These are phyloP conservation scores for Rhinella marina DNA, from an alignment of 2,797 vertebrate genomes.

Conservation along the genomic window DNA sequence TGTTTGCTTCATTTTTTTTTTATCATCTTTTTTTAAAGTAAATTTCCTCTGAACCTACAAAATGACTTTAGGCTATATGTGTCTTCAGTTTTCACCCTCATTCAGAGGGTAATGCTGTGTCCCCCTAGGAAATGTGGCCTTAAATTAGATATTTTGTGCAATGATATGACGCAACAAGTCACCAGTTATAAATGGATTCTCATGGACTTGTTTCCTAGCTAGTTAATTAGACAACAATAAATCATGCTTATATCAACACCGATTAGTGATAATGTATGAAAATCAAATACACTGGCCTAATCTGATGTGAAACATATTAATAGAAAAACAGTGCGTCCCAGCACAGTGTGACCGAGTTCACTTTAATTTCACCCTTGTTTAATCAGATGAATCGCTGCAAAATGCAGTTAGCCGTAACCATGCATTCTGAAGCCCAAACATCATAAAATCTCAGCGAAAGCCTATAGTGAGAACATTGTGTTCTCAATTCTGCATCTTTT, in stretches of 20 bases:
- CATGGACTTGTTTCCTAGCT: slow-evolving; percentile 13
- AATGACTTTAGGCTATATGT: no score
- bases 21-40: no score
- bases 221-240: slow-evolving; percentile 58
- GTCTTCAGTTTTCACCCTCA: not conserved
- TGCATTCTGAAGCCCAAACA: slow-evolving; percentile 10
- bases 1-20: no score
- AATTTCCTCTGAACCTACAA: no score
- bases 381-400: slow-evolving; percentile 38
- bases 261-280: slow-evolving; percentile 64
- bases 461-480: not conserved
- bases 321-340: slow-evolving; percentile 54
- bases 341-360: slow-evolving; percentile 49
- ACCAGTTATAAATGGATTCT: slow-evolving; percentile 37
- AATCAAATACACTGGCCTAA: slow-evolving; percentile 67
- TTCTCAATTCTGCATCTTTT: not conserved
- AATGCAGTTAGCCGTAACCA: slow-evolving; percentile 14
- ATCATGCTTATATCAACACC: slow-evolving; percentile 63
- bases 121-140: not conserved
- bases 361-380: slow-evolving; percentile 55
- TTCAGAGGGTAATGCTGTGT: slow-evolving; percentile 7
- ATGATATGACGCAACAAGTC: slow-evolving; percentile 13
- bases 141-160: slow-evolving; percentile 31
- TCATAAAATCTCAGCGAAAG: not conserved
- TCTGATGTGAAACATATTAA: slow-evolving; percentile 68